phyloP scores from a whole-genome alignment of 2,888 invertebrate species.

The Eilema griseolum region DNA sequence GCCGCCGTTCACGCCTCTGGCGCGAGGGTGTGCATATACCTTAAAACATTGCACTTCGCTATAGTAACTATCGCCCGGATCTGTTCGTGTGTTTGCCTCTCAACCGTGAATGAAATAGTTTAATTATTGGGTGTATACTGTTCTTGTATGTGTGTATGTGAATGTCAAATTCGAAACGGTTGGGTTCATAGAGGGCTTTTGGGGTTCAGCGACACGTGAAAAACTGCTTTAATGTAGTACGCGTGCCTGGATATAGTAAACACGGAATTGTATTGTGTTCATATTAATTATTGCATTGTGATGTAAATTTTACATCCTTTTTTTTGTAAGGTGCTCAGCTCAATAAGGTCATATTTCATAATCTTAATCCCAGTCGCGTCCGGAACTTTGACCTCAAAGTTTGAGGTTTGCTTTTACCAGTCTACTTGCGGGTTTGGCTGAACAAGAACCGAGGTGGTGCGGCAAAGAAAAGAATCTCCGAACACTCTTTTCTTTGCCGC shows the following conservation, averaged over 20 bases:
- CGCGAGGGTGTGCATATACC: constrained; percentile 50
- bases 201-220: constrained; percentile 20
- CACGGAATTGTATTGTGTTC: neutral
- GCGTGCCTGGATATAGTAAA: constrained; percentile 15
- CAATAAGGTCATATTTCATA: neutral
- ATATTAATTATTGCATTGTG: neutral
- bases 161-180: constrained; percentile 19
- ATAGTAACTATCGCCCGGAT: constrained; percentile 22
- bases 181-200: constrained; percentile 10
- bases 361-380: too few species aligned
- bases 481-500: too few species aligned
- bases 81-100: constrained; percentile 18
- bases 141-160: constrained; percentile 9
- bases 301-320: neutral
- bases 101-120: constrained; percentile 27
- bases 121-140: constrained; percentile 24
- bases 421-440: too few species aligned
- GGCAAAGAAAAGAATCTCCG: too few species aligned
- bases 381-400: too few species aligned
- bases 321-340: neutral
- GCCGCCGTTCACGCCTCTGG: constrained; percentile 45
- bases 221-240: constrained; percentile 13
- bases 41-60: constrained; percentile 35
- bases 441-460: too few species aligned
- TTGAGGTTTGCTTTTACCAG: too few species aligned